These are phyloP conservation scores for Chrysotoxum bicinctum DNA, from an alignment of 2,888 invertebrate species.

Conservation along the genomic window DNA sequence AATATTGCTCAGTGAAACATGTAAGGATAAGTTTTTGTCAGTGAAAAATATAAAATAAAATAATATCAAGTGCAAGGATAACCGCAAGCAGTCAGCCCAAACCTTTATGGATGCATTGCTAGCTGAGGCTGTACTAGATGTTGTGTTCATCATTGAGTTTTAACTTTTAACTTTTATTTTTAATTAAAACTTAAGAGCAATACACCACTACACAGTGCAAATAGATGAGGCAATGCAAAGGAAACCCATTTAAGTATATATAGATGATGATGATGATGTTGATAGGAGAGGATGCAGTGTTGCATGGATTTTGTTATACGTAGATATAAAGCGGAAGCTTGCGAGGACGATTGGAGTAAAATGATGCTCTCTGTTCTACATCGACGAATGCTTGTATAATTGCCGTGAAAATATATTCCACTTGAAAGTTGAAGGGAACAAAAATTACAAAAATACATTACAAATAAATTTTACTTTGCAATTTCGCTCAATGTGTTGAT, in stretches of 20 bases:
- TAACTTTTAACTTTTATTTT: constrained; percentile 48
- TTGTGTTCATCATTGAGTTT: constrained; percentile 50
- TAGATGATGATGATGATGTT: neutral
- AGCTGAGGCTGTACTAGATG: neutral
- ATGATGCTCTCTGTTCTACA: constrained; percentile 63
- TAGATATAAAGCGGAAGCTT: constrained; percentile 47
- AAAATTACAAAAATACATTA: constrained; percentile 38
- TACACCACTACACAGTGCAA: constrained; percentile 27
- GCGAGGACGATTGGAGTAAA: constrained; percentile 60
- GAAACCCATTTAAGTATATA: constrained; percentile 44
- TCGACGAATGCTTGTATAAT: constrained; percentile 64
- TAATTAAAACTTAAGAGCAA: constrained; percentile 66
- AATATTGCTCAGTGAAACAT: constrained; percentile 3
- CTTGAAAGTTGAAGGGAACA: constrained; percentile 56
- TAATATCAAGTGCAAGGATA: constrained; percentile 48
- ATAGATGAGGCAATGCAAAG: constrained; percentile 46
- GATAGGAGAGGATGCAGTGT: neutral
- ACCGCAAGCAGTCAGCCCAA: constrained; percentile 1
- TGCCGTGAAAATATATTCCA: constrained; percentile 65
- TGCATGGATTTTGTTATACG: constrained; percentile 5
- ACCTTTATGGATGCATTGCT: constrained; percentile 25
- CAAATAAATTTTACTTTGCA: constrained; percentile 24
- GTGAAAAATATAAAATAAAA: constrained; percentile 14
- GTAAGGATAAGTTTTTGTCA: constrained; percentile 32
- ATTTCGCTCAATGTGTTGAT: neutral